phyloP scores from a whole-genome alignment of 2,888 invertebrate species.

The Eupithecia dodoneata region DNA sequence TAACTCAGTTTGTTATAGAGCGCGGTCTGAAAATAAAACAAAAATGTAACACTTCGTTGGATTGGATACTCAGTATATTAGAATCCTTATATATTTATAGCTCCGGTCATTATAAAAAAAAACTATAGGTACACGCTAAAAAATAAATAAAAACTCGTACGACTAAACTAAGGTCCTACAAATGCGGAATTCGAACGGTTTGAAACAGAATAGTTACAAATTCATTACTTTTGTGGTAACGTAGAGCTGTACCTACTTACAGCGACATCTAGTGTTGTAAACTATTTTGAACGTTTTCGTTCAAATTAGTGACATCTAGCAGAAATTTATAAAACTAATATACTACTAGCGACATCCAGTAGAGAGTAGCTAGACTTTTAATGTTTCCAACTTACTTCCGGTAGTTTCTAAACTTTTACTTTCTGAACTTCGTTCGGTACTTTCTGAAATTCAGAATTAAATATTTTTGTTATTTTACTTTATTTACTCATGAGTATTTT shows the following conservation, averaged over 20 bases:
- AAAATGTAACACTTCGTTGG: too few species aligned
- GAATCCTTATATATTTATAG: too few species aligned
- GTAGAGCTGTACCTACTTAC: neutral
- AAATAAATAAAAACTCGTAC: too few species aligned
- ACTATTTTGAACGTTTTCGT: too few species aligned
- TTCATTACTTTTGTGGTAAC: too few species aligned
- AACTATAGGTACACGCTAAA: too few species aligned
- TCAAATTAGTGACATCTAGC: neutral
- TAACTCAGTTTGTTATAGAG: too few species aligned
- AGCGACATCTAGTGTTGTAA: slow-evolving; percentile 16
- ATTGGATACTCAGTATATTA: too few species aligned
- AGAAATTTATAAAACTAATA: neutral
- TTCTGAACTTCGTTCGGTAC: neutral
- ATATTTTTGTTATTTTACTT: neutral
- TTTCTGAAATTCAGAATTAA: neutral
- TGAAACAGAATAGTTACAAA: neutral
- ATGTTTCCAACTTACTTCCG: neutral
- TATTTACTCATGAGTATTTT: neutral
- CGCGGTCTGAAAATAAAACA: too few species aligned
- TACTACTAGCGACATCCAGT: slow-evolving; percentile 31
- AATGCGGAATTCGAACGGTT: neutral
- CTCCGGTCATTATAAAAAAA: too few species aligned
- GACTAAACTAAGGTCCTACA: too few species aligned
- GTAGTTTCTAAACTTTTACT: neutral
- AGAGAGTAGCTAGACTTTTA: slow-evolving; percentile 15